A percentile compares a stretch with the other conserved stretches of the same genome.
phyloP scores from a whole-genome alignment of 2,113 vertebrate species.

The Dissostichus mawsoni region DNA sequence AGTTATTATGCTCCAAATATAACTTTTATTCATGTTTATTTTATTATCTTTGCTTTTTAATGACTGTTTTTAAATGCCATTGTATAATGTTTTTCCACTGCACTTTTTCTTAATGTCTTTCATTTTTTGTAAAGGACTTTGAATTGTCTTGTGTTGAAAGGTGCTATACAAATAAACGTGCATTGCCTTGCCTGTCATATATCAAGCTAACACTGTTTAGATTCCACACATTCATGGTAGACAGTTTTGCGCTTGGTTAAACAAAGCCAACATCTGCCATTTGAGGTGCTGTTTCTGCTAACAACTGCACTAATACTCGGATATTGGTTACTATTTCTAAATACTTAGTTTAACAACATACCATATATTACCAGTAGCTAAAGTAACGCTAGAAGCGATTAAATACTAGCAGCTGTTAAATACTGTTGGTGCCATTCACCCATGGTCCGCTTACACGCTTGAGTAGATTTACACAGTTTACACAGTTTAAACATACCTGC shows the following conservation, averaged over 20 bases:
- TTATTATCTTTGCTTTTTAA: too few species aligned
- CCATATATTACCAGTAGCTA: not conserved
- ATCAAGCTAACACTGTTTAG: not conserved
- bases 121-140: too few species aligned
- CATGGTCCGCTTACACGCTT: not conserved
- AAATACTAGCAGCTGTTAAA: slow-evolving; percentile 3
- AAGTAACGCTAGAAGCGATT: not conserved
- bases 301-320: too few species aligned
- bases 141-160: too few species aligned
- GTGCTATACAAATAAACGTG: too few species aligned
- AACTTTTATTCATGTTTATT: too few species aligned
- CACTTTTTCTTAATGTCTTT: too few species aligned
- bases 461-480: too few species aligned
- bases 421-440: slow-evolving; percentile 35
- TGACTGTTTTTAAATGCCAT: too few species aligned
- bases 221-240: not conserved
- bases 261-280: not conserved
- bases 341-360: not conserved
- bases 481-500: not conserved
- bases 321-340: not conserved
- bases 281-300: not conserved
- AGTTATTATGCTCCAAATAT: too few species aligned
- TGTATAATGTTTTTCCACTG: too few species aligned
- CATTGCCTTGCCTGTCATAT: too few species aligned
- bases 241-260: not conserved